Conservation (phyloP, 2,888 invertebrate species). For the Hartigia nigra region DNA sequence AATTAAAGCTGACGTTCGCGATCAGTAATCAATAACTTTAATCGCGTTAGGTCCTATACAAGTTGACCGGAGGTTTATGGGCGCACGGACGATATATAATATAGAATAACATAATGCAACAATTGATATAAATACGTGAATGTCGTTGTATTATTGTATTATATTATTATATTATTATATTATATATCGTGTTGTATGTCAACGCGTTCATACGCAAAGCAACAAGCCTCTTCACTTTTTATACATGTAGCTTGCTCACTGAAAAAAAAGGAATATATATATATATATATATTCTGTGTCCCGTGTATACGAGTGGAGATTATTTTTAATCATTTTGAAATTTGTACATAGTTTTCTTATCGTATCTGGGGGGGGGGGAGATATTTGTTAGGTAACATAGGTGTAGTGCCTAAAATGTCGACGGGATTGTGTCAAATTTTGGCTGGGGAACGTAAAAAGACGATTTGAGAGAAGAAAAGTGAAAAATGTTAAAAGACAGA, state of each 20-base stretch:
- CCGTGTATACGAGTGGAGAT: slow-evolving; percentile 2
- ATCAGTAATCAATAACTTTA: neutral
- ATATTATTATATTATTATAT: neutral
- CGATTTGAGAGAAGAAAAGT: neutral
- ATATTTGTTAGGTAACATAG: slow-evolving; percentile 51
- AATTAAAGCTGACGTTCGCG: neutral
- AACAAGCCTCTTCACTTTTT: neutral
- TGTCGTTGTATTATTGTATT: neutral
- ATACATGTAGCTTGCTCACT: neutral
- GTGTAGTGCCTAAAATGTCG: slow-evolving; percentile 60
- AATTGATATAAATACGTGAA: neutral
- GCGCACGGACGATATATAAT: neutral
- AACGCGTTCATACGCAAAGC: neutral
- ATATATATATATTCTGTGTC: slow-evolving; percentile 10
- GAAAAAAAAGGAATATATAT: slow-evolving; percentile 3
- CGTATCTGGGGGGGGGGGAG: slow-evolving; percentile 23
- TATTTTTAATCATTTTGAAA: slow-evolving; percentile 21
- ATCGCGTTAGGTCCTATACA: neutral
- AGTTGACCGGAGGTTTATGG: neutral
- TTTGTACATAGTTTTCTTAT: slow-evolving; percentile 26
- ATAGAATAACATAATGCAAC: neutral
- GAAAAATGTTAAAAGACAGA: neutral
- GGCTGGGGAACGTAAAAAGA: neutral
- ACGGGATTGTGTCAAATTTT: slow-evolving; percentile 42
- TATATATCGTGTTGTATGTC: neutral